These are phyloP conservation scores for Podarcis siculus DNA, from an alignment of 2,797 vertebrate genomes.

Conservation along the genomic window DNA sequence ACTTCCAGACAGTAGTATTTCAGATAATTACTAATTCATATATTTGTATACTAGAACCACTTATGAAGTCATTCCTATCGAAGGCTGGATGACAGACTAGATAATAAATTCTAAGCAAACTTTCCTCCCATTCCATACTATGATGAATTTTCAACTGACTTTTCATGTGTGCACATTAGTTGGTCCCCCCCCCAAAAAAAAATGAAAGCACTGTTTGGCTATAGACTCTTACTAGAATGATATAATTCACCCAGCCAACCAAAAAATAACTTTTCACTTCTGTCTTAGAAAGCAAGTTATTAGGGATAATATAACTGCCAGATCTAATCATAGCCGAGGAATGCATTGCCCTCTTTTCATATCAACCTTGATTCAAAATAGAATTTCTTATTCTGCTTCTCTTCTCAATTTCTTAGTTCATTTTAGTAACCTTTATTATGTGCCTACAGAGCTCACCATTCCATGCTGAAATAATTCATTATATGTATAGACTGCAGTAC, in stretches of 20 bases:
- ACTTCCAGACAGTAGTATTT: neutral
- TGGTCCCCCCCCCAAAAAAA: neutral
- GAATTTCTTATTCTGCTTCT: conserved; percentile 23
- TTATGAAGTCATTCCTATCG: conserved; percentile 43
- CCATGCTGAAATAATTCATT: conserved; percentile 43
- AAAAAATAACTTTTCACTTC: conserved; percentile 52
- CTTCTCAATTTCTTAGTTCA: conserved; percentile 36
- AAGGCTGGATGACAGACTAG: conserved; percentile 12
- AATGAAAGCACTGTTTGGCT: conserved; percentile 15
- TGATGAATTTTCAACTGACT: conserved; percentile 21
- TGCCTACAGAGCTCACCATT: conserved; percentile 30
- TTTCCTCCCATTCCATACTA: neutral
- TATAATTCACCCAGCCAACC: conserved; percentile 16
- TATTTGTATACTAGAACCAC: conserved; percentile 31
- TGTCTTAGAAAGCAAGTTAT: conserved; percentile 49
- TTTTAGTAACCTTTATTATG: conserved; percentile 47
- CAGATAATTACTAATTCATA: conserved; percentile 33
- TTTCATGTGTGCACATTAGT: conserved; percentile 21
- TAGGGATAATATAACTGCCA: conserved; percentile 53
- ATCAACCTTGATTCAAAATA: conserved; percentile 40
- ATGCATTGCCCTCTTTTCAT: conserved; percentile 33
- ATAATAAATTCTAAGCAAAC: conserved; percentile 1
- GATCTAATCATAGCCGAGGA: neutral
- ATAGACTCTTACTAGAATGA: neutral
- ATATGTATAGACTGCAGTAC: conserved; percentile 16